These are phyloP conservation scores for Holotrichia oblita DNA, from an alignment of 1,140 invertebrate genomes.

Conservation along the genomic window DNA sequence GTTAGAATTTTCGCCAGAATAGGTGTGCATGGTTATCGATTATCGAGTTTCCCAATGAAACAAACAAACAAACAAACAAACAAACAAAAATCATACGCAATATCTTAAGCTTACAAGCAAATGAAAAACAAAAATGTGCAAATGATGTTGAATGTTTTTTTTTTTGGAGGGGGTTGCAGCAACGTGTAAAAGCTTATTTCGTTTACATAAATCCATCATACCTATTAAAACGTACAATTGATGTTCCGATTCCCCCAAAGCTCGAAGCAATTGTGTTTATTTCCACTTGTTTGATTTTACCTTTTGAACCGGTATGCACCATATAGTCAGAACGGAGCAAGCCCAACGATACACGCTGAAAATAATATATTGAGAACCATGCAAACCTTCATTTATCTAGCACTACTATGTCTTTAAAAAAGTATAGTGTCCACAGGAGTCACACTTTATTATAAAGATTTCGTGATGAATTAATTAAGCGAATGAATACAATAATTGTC, in stretches of 20 bases:
- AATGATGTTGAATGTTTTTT: no score
- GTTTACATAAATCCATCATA: conserved; percentile 59
- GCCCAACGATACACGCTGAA: conserved; percentile 65
- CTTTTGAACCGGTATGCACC: conserved; percentile 67
- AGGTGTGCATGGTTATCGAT: neutral
- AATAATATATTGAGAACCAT: conserved; percentile 48
- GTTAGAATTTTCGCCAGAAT: no score
- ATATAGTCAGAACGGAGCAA: conserved; percentile 82
- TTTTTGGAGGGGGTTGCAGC: no score
- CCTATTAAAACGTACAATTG: conserved; percentile 72
- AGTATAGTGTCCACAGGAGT: neutral
- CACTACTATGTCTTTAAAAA: neutral
- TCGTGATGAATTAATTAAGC: no score
- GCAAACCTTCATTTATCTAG: conserved; percentile 26
- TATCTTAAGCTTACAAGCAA: neutral
- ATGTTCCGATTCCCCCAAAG: conserved; percentile 72
- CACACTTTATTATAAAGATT: conserved; percentile 5
- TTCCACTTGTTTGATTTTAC: conserved; percentile 78
- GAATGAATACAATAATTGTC: neutral
- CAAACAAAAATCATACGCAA: neutral
- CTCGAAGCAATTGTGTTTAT: conserved; percentile 80
- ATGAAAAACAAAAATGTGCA: no score
- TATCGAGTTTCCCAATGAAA: no score
- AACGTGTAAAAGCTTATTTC: no score
- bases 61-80: neutral